phyloP scores from a whole-genome alignment of 2,113 vertebrate genomes.

The Urocynchramus pylzowi region DNA sequence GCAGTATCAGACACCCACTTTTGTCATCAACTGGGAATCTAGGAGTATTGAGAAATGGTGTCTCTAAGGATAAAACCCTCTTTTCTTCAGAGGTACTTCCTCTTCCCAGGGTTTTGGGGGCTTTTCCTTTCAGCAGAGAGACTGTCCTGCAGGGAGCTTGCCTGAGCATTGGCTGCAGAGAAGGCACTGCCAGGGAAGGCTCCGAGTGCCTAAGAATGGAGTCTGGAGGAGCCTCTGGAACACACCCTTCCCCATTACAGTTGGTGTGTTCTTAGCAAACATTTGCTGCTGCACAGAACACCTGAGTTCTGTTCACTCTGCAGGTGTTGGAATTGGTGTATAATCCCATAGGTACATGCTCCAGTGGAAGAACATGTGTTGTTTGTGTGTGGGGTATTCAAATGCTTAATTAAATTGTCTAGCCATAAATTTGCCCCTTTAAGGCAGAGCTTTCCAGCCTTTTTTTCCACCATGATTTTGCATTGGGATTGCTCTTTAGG shows the following conservation, averaged over 20 bases:
- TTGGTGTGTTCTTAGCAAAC: fast-evolving
- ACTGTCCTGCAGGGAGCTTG: neutral
- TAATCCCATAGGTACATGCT: neutral
- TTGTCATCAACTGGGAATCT: neutral
- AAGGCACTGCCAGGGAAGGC: neutral
- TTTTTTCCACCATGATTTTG: neutral
- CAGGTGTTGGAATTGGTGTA: neutral
- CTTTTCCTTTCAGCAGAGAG: neutral
- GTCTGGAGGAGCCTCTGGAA: neutral
- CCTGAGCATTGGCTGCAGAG: neutral
- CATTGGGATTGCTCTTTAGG: neutral
- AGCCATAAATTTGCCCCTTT: neutral
- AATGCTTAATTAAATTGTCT: neutral
- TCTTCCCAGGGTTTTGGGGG: neutral
- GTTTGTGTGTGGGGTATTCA: neutral
- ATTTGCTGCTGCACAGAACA: neutral
- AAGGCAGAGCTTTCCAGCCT: neutral
- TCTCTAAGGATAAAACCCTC: neutral
- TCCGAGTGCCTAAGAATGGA: neutral
- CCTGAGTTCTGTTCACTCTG: fast-evolving
- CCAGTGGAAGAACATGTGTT: neutral
- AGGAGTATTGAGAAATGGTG: neutral
- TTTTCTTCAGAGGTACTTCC: neutral
- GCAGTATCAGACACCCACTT: neutral
- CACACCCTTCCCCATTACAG: neutral